Evolutionary conservation across 2,113 vertebrate species (phyloP).

Genomic region (Mohoua ochrocephala): DNA sequence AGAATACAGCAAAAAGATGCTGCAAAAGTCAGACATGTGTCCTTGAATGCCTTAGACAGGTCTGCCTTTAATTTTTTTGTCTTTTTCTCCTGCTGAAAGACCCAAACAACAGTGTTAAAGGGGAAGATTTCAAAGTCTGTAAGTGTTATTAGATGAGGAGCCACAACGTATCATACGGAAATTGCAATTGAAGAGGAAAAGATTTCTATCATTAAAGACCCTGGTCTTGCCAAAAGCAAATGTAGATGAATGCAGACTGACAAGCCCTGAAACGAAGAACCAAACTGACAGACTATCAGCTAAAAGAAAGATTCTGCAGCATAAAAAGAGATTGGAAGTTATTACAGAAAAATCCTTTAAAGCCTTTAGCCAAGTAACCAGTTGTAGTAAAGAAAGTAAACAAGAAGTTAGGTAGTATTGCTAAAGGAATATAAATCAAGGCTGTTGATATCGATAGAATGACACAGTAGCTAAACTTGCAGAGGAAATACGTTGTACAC

Average conservation of each 20-base stretch:
- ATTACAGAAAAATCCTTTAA: constrained; percentile 38
- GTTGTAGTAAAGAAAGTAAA: constrained; percentile 19
- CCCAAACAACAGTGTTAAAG: background rate
- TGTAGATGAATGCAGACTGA: constrained; percentile 25
- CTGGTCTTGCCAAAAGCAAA: constrained; percentile 45
- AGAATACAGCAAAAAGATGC: background rate
- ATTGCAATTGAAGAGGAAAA: constrained; percentile 1
- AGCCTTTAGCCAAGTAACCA: background rate
- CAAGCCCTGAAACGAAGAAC: constrained; percentile 20
- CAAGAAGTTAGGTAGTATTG: background rate
- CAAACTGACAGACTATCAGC: background rate
- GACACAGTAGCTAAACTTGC: background rate
- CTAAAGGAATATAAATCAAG: constrained; percentile 25
- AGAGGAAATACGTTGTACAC: background rate
- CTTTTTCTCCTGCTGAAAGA: background rate
- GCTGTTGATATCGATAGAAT: constrained; percentile 1
- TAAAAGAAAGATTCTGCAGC: constrained; percentile 10
- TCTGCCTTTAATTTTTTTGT: background rate
- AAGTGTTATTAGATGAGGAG: background rate
- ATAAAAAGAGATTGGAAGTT: constrained; percentile 13
- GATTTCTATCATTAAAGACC: background rate
- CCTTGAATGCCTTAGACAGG: background rate
- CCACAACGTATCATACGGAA: background rate
- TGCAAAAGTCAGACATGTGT: background rate
- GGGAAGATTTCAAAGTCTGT: background rate